Evolutionary conservation across 2,113 vertebrate species (phyloP).

Genomic region (Thermophis baileyi): DNA sequence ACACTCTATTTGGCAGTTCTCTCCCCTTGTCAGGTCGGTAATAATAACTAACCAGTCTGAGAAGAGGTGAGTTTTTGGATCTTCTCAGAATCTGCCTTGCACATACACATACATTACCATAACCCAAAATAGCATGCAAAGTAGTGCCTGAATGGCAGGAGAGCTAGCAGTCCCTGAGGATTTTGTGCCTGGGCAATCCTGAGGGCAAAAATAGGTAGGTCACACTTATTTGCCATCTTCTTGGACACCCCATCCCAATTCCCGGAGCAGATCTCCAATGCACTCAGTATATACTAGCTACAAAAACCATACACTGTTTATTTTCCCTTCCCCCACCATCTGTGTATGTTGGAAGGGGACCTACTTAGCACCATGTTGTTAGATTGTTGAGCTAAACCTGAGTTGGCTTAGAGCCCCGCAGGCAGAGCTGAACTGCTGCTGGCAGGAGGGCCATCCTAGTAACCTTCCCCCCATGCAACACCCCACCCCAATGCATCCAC

Average conservation of each 20-base stretch:
- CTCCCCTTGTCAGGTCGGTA: neutral
- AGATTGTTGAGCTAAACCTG: neutral
- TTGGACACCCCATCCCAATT: neutral
- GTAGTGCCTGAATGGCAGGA: neutral
- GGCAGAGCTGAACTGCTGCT: neutral
- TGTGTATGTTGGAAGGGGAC: neutral
- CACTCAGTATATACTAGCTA: too few species aligned
- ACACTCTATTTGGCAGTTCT: slow-evolving; percentile 14
- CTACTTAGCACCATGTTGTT: neutral
- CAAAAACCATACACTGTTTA: neutral
- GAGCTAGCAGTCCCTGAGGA: neutral
- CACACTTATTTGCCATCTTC: neutral
- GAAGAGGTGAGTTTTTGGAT: neutral
- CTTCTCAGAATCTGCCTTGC: neutral
- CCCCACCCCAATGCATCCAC: neutral
- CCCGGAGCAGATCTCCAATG: neutral
- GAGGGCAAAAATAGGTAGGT: neutral
- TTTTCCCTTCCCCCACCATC: neutral
- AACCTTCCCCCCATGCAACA: too few species aligned
- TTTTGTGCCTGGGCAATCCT: neutral
- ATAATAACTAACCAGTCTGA: slow-evolving; percentile 9
- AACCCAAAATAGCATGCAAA: slow-evolving; percentile 10
- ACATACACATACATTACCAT: neutral
- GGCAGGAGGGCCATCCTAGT: neutral
- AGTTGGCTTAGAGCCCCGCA: neutral